These are phyloP conservation scores for Papilio demoleus DNA, from an alignment of 2,888 invertebrate genomes.

Conservation along the genomic window DNA sequence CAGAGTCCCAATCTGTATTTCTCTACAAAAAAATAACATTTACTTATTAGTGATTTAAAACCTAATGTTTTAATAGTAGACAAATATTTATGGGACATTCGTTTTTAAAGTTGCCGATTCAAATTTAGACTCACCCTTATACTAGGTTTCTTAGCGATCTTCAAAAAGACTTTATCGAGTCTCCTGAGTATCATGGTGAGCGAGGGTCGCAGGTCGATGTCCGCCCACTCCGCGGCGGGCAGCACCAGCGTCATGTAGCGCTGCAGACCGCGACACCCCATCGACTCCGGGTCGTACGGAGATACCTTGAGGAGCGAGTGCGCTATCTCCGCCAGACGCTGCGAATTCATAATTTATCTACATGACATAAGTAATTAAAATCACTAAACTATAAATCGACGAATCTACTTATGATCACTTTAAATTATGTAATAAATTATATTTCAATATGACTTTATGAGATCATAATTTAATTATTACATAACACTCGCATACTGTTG, in stretches of 20 bases:
- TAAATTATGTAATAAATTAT: too few relatives aligned
- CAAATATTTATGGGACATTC: too few relatives aligned
- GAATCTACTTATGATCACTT: too few relatives aligned
- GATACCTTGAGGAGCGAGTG: slow-evolving; percentile 98
- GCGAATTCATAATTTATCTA: slow-evolving; percentile 41
- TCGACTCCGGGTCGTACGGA: slow-evolving; percentile 98
- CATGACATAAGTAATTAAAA: too few relatives aligned
- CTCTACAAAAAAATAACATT: slow-evolving; percentile 79
- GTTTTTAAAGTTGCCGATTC: too few relatives aligned
- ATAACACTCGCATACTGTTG: too few relatives aligned
- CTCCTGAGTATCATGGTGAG: slow-evolving; percentile 95
- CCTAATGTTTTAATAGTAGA: too few relatives aligned
- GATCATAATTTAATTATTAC: too few relatives aligned
- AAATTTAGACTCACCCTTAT: slow-evolving; percentile 87
- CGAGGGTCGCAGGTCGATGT: slow-evolving; percentile 95
- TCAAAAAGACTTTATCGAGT: slow-evolving; percentile 97
- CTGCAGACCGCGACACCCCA: slow-evolving; percentile 97
- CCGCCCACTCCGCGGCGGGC: slow-evolving; percentile 98
- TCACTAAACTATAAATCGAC: too few relatives aligned
- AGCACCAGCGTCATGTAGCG: slow-evolving; percentile 96
- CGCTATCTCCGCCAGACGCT: slow-evolving; percentile 98
- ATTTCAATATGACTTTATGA: too few relatives aligned
- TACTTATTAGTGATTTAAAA: not conserved
- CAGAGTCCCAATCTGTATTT: slow-evolving; percentile 98
- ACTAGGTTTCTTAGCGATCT: slow-evolving; percentile 98